phyloP scores from a whole-genome alignment of 1,140 invertebrate genomes.

The Drosophila bifasciata region DNA sequence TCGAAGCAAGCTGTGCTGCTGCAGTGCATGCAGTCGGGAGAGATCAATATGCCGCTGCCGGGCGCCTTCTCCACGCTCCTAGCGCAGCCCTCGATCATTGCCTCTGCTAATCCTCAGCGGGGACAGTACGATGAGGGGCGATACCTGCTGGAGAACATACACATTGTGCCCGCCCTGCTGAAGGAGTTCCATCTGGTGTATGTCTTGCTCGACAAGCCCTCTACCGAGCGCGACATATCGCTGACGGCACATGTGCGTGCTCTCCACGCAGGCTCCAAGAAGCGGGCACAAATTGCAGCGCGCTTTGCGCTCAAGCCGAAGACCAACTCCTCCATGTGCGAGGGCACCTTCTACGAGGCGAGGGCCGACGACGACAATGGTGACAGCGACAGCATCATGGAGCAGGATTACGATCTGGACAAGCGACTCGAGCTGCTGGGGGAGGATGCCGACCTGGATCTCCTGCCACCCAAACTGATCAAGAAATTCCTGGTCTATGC shows the following conservation, averaged over 20 bases:
- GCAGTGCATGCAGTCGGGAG: slow-evolving; percentile 98
- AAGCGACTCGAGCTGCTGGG: slow-evolving; percentile 86
- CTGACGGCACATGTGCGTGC: slow-evolving; percentile 71
- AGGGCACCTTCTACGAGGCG: slow-evolving; percentile 19
- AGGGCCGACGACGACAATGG: not conserved
- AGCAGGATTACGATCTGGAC: slow-evolving; percentile 77
- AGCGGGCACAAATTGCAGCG: slow-evolving; percentile 52
- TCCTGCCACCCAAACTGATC: slow-evolving; percentile 90
- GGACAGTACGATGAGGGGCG: slow-evolving; percentile 95
- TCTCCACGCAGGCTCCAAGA: slow-evolving; percentile 67
- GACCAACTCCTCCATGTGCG: slow-evolving; percentile 52
- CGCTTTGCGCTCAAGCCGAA: slow-evolving; percentile 59
- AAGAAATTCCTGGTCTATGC: slow-evolving; percentile 96
- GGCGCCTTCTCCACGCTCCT: slow-evolving; percentile 92
- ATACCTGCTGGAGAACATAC: slow-evolving; percentile 95
- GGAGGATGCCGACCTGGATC: slow-evolving; percentile 87
- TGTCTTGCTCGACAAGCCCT: slow-evolving; percentile 93
- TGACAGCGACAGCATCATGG: slow-evolving; percentile 37
- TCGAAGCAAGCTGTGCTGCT: slow-evolving; percentile 89
- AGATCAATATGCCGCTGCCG: slow-evolving; percentile 95
- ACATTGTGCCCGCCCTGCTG: slow-evolving; percentile 92
- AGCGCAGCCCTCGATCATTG: slow-evolving; percentile 93
- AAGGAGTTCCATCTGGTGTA: slow-evolving; percentile 98
- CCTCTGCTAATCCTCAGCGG: slow-evolving; percentile 95
- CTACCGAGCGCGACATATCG: slow-evolving; percentile 86